A percentile compares a stretch with the other conserved stretches of the same genome.
Evolutionary conservation across 2,888 invertebrate genomes (phyloP).

Genomic region (Calephelis perditalis): DNA sequence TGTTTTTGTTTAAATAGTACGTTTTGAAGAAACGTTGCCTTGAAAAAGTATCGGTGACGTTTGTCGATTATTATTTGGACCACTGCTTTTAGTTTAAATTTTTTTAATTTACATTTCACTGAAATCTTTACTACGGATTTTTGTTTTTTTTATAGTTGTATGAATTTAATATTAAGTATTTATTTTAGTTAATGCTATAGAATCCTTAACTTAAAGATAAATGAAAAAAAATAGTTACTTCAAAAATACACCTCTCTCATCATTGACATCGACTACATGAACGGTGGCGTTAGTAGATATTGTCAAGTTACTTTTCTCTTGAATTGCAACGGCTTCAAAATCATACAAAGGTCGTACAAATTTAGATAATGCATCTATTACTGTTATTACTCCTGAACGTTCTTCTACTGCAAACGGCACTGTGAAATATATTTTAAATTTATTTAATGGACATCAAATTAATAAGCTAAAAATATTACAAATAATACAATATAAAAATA

Average conservation of each 20-base stretch:
- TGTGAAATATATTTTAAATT: conserved; percentile 47
- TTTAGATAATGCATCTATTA: conserved; percentile 85
- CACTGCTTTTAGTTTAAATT: no score
- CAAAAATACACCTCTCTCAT: conserved; percentile 81
- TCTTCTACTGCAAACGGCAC: conserved; percentile 96
- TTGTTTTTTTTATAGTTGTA: no score
- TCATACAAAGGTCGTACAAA: conserved; percentile 84
- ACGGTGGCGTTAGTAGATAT: conserved; percentile 90
- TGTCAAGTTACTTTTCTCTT: conserved; percentile 78
- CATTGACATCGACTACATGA: conserved; percentile 87
- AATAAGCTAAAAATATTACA: background rate
- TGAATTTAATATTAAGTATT: no score
- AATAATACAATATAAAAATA: background rate
- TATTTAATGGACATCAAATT: background rate
- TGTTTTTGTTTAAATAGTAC: no score
- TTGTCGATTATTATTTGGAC: no score
- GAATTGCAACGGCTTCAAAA: conserved; percentile 89
- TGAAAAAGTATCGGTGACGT: no score
- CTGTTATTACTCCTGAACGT: conserved; percentile 90
- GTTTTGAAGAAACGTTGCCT: no score
- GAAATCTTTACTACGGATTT: no score
- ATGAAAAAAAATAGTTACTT: conserved; percentile 55
- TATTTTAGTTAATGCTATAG: no score
- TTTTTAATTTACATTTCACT: no score
- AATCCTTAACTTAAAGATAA: no score